Evolutionary conservation across 2,113 vertebrate genomes (phyloP), one percentile per base, ranked within the genome.

Genomic region (Craseonycteris thonglongyai): DNA sequence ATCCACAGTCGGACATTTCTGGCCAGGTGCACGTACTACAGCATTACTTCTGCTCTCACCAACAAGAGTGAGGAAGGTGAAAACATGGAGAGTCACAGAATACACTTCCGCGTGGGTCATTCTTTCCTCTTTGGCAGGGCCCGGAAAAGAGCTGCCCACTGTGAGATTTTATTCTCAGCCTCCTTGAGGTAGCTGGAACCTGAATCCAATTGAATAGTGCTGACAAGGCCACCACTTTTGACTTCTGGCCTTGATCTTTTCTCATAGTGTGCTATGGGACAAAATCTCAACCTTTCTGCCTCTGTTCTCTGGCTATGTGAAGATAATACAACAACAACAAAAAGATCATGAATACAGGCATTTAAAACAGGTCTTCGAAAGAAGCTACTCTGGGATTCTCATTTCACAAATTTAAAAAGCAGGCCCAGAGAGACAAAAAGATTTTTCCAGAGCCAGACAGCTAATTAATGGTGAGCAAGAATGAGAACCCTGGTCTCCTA

Each of bases 381-480:
- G 66, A 92, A 92, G 75, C 47, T 81, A 21, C 81, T 45, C 30
- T 0, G 15, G 63, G 45, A 40, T 81, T 72, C 86, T 91, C 51
- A 30, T 71, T 88, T 92, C 81, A 66, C 30, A 83, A 78, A 87
- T 79, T 83, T 33, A 54, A 88, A 96, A 91, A 96, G 56, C 91
- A 96, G 72, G 10, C 68, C 22, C 56, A 58, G 47, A 72, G 49
- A 95, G 63, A 81, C 5, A 61, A 68, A 88, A 30, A 90, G n/a
- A 38, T 49, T 78, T 92, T 87, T 47, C 79, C 58, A 56, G 42
- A 92, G 35, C 78, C 78, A 86, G 91, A 49, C 16, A 85, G 56
- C 89, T 93, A 80, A 95, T 95, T 93, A 94, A 95, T 35, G 54
- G 74, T 3, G 2, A 93, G 65, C 58, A 56, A 93, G 66, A 86